A percentile compares a stretch with the other conserved stretches of the same genome.
phyloP scores from a whole-genome alignment of 1,140 invertebrate genomes.

The Drosophila pallidifrons region DNA sequence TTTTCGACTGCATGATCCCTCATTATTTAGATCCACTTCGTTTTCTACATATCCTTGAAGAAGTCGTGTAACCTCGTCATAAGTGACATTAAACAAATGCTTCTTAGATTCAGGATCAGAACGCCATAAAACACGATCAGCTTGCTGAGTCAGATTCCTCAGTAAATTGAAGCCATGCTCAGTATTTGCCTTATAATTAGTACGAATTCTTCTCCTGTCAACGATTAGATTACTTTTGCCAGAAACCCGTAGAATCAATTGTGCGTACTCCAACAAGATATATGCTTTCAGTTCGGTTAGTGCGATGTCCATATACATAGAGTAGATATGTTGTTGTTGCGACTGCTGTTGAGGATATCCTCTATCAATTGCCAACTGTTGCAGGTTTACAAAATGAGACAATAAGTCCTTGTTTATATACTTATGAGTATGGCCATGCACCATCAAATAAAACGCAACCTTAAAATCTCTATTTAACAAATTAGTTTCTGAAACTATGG shows the following conservation, averaged over 20 bases:
- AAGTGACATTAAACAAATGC: background rate
- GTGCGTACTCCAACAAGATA: background rate
- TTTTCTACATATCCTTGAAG: conserved; percentile 8
- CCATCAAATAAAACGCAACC: no score
- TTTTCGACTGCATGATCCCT: background rate
- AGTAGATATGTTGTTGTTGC: background rate
- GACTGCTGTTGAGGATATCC: background rate
- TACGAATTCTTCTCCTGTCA: background rate
- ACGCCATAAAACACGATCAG: background rate
- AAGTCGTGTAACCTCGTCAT: conserved; percentile 5
- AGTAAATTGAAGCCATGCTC: background rate
- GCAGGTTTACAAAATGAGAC: no score
- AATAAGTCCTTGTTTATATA: no score
- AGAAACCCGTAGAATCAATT: background rate
- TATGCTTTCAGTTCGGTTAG: background rate
- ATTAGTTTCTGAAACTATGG: no score
- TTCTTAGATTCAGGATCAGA: background rate
- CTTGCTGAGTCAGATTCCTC: background rate
- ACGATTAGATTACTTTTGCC: background rate
- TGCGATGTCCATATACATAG: background rate
- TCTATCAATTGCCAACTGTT: no score
- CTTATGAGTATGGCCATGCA: no score
- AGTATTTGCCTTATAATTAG: no score
- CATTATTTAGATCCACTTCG: background rate
- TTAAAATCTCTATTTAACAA: no score